phyloP scores from a whole-genome alignment of 2,113 vertebrate genomes.

The Aramus guarauna region DNA sequence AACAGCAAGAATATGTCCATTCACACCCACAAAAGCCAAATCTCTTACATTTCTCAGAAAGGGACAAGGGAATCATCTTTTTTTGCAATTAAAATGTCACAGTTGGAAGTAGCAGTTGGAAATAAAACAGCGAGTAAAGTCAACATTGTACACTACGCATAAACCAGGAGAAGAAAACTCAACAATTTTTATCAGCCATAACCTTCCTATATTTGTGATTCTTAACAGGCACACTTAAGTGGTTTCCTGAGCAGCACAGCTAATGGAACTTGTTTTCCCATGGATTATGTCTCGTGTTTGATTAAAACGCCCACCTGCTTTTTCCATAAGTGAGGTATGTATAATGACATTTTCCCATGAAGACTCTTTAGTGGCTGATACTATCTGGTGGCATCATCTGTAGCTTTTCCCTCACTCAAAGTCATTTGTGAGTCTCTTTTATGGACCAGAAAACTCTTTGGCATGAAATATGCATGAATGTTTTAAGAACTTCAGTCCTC shows the following conservation, averaged over 20 bases:
- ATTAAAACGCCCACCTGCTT: background rate
- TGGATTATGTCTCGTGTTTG: background rate
- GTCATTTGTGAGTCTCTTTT: background rate
- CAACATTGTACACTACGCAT: background rate
- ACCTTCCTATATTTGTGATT: background rate
- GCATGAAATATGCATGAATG: background rate
- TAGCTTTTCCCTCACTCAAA: background rate
- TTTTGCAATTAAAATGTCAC: background rate
- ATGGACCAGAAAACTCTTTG: background rate
- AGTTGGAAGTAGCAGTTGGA: background rate
- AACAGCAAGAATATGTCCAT: background rate
- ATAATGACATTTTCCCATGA: background rate
- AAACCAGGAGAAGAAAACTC: background rate
- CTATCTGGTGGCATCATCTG: background rate
- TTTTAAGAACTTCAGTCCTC: background rate
- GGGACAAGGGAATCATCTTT: background rate
- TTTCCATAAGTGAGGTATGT: background rate
- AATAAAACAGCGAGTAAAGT: background rate
- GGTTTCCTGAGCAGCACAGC: background rate
- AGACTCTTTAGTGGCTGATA: background rate
- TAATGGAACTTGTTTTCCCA: background rate
- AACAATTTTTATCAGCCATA: background rate
- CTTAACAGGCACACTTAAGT: background rate
- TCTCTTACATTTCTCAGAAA: background rate
- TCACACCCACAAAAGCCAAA: background rate